These are phyloP conservation scores for Euzetes globulus DNA, from an alignment of 2,888 invertebrate genomes.

Conservation along the genomic window DNA sequence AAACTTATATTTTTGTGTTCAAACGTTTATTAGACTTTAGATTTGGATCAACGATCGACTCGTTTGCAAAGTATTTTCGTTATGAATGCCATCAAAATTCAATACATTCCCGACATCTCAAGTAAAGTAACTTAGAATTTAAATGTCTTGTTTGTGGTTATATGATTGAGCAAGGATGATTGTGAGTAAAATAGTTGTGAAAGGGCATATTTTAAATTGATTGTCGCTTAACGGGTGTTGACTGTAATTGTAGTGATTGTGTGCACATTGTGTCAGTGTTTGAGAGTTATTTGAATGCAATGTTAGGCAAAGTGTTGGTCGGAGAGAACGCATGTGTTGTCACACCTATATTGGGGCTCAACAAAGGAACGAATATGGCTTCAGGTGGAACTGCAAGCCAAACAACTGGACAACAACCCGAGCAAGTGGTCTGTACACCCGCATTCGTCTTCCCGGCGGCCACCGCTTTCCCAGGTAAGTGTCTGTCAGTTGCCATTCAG, in stretches of 20 bases:
- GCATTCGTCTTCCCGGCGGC: slow-evolving; percentile 41
- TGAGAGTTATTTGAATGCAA: background rate
- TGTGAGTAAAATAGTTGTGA: no score
- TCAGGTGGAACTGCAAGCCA: slow-evolving; percentile 29
- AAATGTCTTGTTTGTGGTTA: no score
- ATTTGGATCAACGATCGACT: no score
- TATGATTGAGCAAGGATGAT: no score
- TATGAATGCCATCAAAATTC: no score
- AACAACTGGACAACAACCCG: slow-evolving; percentile 35
- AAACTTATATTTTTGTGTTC: no score
- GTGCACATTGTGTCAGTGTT: background rate
- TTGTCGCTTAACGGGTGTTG: background rate
- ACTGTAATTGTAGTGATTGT: background rate
- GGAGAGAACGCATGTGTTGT: slow-evolving; percentile 14
- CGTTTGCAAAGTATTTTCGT: no score
- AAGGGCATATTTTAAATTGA: no score
- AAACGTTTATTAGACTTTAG: no score
- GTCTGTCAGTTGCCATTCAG: background rate
- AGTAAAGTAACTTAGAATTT: no score
- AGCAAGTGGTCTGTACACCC: slow-evolving; percentile 42
- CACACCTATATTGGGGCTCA: slow-evolving; percentile 29
- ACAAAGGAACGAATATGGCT: slow-evolving; percentile 29
- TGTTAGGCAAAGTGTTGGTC: background rate
- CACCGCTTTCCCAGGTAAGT: slow-evolving; percentile 39
- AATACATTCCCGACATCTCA: no score